Conservation (phyloP, 1,140 invertebrate genomes). For the Euura lappo region DNA sequence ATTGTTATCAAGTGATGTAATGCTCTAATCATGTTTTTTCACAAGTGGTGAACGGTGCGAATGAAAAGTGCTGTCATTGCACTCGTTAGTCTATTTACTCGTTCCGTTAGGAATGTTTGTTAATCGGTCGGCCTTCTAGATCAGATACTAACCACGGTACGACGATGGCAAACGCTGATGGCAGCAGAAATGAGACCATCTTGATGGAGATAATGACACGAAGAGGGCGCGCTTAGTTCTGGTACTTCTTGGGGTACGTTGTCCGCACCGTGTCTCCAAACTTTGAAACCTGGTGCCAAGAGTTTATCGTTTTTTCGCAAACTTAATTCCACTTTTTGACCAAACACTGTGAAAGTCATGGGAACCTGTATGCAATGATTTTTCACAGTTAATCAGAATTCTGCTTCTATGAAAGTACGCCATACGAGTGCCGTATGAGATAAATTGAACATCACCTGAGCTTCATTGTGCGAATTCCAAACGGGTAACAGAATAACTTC, state of each 20-base stretch:
- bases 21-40: slow-evolving; percentile 11
- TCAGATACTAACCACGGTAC: slow-evolving; percentile 52
- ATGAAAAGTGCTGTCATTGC: too few species aligned
- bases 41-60: background rate
- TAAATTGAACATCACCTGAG: slow-evolving; percentile 22
- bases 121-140: slow-evolving; percentile 1
- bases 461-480: slow-evolving; percentile 26
- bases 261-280: slow-evolving; percentile 51
- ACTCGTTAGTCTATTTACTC: too few species aligned
- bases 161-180: slow-evolving; percentile 60
- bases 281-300: slow-evolving; percentile 54
- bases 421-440: background rate
- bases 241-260: slow-evolving; percentile 34
- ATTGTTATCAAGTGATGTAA: background rate
- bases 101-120: too few species aligned
- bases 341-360: slow-evolving; percentile 48
- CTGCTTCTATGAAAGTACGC: background rate
- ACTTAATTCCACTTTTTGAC: slow-evolving; percentile 49
- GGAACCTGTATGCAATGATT: slow-evolving; percentile 41
- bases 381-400: background rate
- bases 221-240: slow-evolving; percentile 34
- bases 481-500: slow-evolving; percentile 38
- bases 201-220: slow-evolving; percentile 62
- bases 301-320: slow-evolving; percentile 60
- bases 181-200: slow-evolving; percentile 57